Conservation (phyloP, 2,888 invertebrate species). For the Erpobdella octoculata region DNA sequence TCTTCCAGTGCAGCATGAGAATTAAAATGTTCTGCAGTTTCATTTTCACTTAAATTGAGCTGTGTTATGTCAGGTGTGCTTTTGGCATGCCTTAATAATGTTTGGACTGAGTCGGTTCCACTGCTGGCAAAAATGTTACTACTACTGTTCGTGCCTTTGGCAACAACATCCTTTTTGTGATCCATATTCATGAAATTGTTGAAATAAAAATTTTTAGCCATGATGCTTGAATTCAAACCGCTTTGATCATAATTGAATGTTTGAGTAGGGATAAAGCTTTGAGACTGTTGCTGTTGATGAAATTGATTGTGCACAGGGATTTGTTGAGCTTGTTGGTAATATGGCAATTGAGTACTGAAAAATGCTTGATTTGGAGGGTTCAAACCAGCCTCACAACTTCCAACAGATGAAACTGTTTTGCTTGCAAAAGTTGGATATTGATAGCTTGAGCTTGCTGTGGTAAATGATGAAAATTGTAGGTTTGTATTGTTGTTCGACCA, state of each 20-base stretch:
- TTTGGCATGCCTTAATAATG: background rate
- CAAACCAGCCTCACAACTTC: no score
- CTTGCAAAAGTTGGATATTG: no score
- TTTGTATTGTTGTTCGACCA: no score
- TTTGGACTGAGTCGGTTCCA: background rate
- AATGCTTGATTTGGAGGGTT: no score
- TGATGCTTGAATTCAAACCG: background rate
- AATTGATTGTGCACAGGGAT: background rate
- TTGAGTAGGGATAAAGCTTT: background rate
- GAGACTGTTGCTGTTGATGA: background rate
- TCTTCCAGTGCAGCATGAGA: background rate
- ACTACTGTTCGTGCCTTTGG: no score
- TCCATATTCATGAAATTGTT: background rate
- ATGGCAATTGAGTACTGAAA: background rate
- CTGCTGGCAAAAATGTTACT: no score
- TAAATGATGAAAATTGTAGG: no score
- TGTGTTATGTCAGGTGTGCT: conserved; percentile 6
- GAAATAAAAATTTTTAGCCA: background rate
- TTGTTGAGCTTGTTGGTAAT: background rate
- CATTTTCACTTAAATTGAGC: background rate
- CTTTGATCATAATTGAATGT: background rate
- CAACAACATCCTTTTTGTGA: background rate
- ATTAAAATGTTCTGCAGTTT: background rate
- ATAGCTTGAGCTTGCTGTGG: no score
- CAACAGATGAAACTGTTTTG: background rate